A percentile compares a stretch with the other conserved stretches of the same genome.
Evolutionary conservation across 1,140 invertebrate species (phyloP).

Genomic region (Ceratina japonica): DNA sequence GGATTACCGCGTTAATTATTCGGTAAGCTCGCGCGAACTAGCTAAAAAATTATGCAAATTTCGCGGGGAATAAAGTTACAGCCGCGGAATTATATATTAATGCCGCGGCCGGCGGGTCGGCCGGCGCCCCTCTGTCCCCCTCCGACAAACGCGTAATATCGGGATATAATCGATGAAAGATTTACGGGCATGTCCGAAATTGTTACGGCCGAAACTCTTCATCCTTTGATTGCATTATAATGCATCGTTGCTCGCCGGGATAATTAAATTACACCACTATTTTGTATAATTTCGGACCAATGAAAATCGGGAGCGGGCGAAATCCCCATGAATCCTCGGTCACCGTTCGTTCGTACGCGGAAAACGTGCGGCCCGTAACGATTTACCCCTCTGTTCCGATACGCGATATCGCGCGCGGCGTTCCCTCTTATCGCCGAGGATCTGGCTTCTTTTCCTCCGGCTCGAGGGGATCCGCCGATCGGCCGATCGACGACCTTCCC

Average conservation of each 20-base stretch:
- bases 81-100: constrained; percentile 42
- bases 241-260: constrained; percentile 52
- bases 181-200: constrained; percentile 51
- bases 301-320: constrained; percentile 49
- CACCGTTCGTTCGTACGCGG: background rate
- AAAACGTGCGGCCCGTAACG: background rate
- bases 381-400: constrained; percentile 17
- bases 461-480: background rate
- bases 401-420: background rate
- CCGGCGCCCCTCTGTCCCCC: background rate
- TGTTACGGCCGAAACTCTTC: constrained; percentile 53
- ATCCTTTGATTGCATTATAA: constrained; percentile 62
- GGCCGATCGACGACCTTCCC: constrained; percentile 27
- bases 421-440: background rate
- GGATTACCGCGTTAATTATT: constrained; percentile 20
- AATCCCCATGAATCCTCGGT: constrained; percentile 20
- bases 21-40: background rate
- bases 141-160: constrained; percentile 34
- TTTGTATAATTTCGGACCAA: constrained; percentile 59
- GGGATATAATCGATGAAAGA: constrained; percentile 49
- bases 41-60: constrained; percentile 26
- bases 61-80: constrained; percentile 8
- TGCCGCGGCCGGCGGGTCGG: background rate
- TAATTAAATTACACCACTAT: constrained; percentile 62
- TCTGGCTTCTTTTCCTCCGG: background rate